phyloP scores from a whole-genome alignment of 2,888 invertebrate genomes.

The Leptopterna dolabrata region DNA sequence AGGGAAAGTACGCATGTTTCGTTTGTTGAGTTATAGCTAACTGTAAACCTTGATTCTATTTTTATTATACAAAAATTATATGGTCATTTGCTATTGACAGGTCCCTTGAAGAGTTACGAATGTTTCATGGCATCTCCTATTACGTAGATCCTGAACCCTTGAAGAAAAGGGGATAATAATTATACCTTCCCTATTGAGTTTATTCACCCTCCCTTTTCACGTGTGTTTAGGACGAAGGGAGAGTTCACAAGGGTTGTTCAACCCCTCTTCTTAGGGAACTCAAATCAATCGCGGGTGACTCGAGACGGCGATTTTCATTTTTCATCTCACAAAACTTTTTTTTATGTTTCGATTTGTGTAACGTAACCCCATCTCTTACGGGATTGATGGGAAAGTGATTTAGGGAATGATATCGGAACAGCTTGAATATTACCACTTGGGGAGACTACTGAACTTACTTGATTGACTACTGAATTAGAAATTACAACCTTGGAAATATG shows the following conservation, averaged over 20 bases:
- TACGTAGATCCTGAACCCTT: background rate
- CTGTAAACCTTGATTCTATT: too few species aligned
- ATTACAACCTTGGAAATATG: too few species aligned
- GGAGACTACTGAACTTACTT: too few species aligned
- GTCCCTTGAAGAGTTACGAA: background rate
- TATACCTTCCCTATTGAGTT: background rate
- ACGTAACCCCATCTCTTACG: too few species aligned
- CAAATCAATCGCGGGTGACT: background rate
- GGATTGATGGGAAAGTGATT: too few species aligned
- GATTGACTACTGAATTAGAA: too few species aligned
- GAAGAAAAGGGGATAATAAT: background rate
- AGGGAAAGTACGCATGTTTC: too few species aligned
- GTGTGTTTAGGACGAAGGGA: background rate
- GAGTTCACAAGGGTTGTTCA: background rate
- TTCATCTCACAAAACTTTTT: background rate
- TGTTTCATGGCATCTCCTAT: background rate
- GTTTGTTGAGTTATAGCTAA: too few species aligned
- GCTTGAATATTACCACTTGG: too few species aligned
- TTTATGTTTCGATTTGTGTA: background rate
- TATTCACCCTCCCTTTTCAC: conserved; percentile 8
- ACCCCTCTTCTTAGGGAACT: background rate
- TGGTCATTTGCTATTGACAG: too few species aligned
- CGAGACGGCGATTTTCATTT: background rate
- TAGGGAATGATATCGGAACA: too few species aligned
- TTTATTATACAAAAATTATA: too few species aligned